Evolutionary conservation across 2,113 vertebrate genomes (phyloP), one percentile per base, ranked within the genome.

Genomic region (Lagopus muta): DNA sequence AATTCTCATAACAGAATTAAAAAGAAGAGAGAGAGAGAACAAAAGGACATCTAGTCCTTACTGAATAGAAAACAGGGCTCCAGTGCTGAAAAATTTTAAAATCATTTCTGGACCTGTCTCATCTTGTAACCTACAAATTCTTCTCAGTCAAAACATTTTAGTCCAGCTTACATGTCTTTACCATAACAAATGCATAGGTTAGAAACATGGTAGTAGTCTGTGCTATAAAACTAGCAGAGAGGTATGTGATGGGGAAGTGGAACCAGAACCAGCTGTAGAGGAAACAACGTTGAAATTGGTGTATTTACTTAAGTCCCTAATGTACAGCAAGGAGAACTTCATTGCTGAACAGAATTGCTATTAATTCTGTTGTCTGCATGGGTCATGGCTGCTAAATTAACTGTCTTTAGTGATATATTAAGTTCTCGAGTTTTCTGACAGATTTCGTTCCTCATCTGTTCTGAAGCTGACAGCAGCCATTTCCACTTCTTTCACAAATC

Each of bases 361-460:
- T 97, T 96, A 96, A 97, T 96, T 96, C 81, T 92, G 89, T 91
- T 95, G 92, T 88, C 95, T 96, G 48, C 94, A 92, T 89, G 88
- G 97, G 95, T 94, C 93, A 96, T 86, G 75, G 82, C 65, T 96
- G 93, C 90, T 96, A 97, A 96, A 97, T 97, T 98, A 97, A 97
- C 96, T 97, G 96, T 97, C 96, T 94, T 97, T 95, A 96, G 91
- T 97, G 97, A 97, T 97, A 97, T 96, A 97, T 97, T 97, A 98
- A 97, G 90, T 96, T 97, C 95, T 96, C 94, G 92, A 82, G 40
- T 90, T 95, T 96, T 6, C 2, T 97, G 97, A 97, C 97, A 98
- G 94, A 82, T 95, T 97, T 92, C 1, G n/a, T 91, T 96, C 93
- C 92, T 97, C 88, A 78, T 95, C 93, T 86, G 34, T 88, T 95